phyloP scores from a whole-genome alignment of 37 sponge, comb jelly and placozoan genomes.

The Amphimedon queenslandica region DNA sequence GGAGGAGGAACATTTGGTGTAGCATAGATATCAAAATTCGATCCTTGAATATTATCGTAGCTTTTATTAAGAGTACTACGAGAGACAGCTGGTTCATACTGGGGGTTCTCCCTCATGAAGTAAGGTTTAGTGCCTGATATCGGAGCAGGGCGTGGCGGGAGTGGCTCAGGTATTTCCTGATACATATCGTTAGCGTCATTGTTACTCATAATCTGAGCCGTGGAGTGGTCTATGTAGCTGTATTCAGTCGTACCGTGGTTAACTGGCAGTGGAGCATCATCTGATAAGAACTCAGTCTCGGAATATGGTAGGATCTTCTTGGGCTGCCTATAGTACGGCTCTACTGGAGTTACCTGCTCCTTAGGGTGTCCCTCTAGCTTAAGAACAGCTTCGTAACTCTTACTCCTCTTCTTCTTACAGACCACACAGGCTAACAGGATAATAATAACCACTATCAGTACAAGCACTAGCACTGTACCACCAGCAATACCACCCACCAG shows the following conservation, averaged over 20 bases:
- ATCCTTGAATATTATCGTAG: background rate
- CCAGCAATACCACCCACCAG: background rate
- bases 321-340: background rate
- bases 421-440: background rate
- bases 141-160: background rate
- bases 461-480: background rate
- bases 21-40: constrained; percentile 2
- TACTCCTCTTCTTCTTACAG: background rate
- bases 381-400: too few species aligned
- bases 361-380: too few species aligned
- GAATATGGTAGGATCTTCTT: background rate
- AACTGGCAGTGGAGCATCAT: too few species aligned
- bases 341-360: too few species aligned
- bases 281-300: background rate
- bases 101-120: background rate
- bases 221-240: too few species aligned
- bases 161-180: background rate
- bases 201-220: background rate
- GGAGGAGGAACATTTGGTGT: background rate
- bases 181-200: background rate
- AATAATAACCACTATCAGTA: background rate
- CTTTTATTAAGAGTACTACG: background rate
- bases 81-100: background rate
- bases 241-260: too few species aligned
- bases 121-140: background rate